Evolutionary conservation across 2,113 vertebrate genomes (phyloP), one percentile per base, ranked within the genome.

Genomic region (Clarias macrocephalus): DNA sequence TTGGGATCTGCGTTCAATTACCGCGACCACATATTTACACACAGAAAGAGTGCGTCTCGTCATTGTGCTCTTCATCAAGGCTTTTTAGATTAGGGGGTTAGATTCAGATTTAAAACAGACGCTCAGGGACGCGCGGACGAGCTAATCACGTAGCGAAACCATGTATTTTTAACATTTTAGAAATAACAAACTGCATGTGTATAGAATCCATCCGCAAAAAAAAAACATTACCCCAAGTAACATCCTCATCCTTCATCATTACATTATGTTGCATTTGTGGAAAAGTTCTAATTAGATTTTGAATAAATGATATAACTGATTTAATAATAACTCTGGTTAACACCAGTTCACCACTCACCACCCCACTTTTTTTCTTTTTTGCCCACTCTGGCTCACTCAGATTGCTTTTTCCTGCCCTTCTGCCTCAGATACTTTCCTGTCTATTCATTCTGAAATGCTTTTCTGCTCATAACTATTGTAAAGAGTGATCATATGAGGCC

Each of bases 11-110:
- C 37, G 84, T 85, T 83, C 80, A 79, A 75, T 89, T 86, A 86
- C 65, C 30, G 12, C 33, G 48, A 88, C 84, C 85, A 84, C 88
- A 89, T 80, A 84, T 86, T 84, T 86, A 86, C 86, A 89, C 82
- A 83, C 54, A 87, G 76, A 89, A 86, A 87, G 82, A 89, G 42
- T 42, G 76, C 85, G 28, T 62, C n/a, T 70, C 52, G 63, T 76
- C 59, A 68, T 73, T 62, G 13, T 37, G 75, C 85, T 80, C 75
- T 86, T 80, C 57, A 25, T 25, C 79, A 57, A 80, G 48, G n/a
- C 56, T 65, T 85, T 80, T 80, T 80, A 21, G 54, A 80, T 21
- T 21, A 33, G 37, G 33, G n/a, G 0, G 48, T 48, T 54, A 9
- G 25, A 79, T 57, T 56, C 7, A 23, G 57, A 81, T 62, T 81